phyloP scores from a whole-genome alignment of 2,113 vertebrate genomes.

The Andinoacara biseriatus region DNA sequence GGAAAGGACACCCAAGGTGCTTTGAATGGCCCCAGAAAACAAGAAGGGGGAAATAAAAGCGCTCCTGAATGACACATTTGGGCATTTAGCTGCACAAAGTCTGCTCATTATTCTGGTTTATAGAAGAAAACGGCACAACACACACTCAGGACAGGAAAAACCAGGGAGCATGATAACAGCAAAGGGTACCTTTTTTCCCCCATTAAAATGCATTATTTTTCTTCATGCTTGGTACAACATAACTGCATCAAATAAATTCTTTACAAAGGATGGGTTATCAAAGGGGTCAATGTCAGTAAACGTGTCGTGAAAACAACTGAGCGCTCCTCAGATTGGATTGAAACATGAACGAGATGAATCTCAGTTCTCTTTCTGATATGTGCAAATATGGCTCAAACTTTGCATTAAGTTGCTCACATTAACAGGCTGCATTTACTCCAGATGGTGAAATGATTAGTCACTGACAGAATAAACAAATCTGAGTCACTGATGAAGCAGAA shows the following conservation, averaged over 20 bases:
- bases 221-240: slow-evolving; percentile 65
- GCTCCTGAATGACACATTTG: slow-evolving; percentile 36
- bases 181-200: slow-evolving; percentile 20
- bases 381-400: slow-evolving; percentile 35
- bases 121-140: slow-evolving; percentile 53
- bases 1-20: slow-evolving; percentile 55
- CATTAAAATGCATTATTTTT: slow-evolving; percentile 50
- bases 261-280: slow-evolving; percentile 55
- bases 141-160: slow-evolving; percentile 19
- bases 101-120: slow-evolving; percentile 29
- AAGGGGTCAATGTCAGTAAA: slow-evolving; percentile 35
- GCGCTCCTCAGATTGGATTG: background rate
- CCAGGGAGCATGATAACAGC: slow-evolving; percentile 44
- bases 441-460: background rate
- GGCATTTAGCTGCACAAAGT: slow-evolving; percentile 33
- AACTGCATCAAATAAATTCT: slow-evolving; percentile 57
- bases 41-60: background rate
- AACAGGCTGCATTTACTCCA: slow-evolving; percentile 14
- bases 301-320: background rate
- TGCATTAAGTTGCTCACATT: slow-evolving; percentile 16
- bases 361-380: slow-evolving; percentile 35
- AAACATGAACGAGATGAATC: slow-evolving; percentile 9
- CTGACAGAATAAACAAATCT: background rate
- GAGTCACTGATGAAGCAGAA: background rate
- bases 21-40: slow-evolving; percentile 48